Conservation (phyloP, 2,797 vertebrate species). For the Alosa sapidissima region DNA sequence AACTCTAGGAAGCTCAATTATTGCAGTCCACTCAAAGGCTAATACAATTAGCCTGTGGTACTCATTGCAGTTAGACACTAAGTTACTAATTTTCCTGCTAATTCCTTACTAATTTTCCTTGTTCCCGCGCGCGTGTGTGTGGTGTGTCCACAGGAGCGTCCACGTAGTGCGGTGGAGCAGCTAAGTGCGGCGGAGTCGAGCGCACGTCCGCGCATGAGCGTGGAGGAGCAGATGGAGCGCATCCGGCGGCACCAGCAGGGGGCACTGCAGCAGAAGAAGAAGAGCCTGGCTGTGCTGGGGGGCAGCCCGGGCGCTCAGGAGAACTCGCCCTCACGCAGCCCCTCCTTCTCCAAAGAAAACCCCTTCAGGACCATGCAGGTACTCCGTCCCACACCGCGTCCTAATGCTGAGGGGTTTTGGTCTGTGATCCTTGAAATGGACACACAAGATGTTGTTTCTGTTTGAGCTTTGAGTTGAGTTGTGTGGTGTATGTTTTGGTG, state of each 20-base stretch:
- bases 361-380: constrained; percentile 80
- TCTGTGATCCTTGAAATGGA: too few species aligned
- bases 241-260: constrained; percentile 94
- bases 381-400: constrained; percentile 28
- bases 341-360: constrained; percentile 78
- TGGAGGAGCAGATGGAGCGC: constrained; percentile 96
- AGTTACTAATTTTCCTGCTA: too few species aligned
- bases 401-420: too few species aligned
- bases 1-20: too few species aligned
- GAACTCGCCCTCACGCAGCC: constrained; percentile 81
- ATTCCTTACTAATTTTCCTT: too few species aligned
- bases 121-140: neutral
- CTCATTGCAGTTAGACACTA: too few species aligned
- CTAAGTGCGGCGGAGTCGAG: constrained; percentile 47
- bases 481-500: too few species aligned
- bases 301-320: constrained; percentile 69
- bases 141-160: constrained; percentile 80
- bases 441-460: too few species aligned
- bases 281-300: constrained; percentile 43
- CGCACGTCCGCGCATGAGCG: constrained; percentile 87
- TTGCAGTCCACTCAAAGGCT: too few species aligned
- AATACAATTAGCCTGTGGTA: too few species aligned
- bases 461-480: too few species aligned
- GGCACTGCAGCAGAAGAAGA: constrained; percentile 88
- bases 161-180: constrained; percentile 90